phyloP scores from a whole-genome alignment of 1,140 invertebrate species.

The Steinernema feltiae region DNA sequence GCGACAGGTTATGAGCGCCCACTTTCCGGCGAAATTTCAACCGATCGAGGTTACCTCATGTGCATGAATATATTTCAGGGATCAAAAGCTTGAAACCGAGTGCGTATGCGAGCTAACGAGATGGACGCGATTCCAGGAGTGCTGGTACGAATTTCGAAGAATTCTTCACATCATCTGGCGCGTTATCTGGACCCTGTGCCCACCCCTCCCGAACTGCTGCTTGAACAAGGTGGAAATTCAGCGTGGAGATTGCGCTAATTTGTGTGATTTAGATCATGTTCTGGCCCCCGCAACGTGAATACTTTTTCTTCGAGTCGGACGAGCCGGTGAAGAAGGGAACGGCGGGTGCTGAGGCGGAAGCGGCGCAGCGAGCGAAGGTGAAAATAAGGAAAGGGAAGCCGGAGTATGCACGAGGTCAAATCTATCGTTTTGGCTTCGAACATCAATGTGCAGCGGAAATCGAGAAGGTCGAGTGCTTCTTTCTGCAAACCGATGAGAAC shows the following conservation, averaged over 20 bases:
- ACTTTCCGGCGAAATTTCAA: too few species aligned
- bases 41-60: too few species aligned
- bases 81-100: conserved; percentile 4
- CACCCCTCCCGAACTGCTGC: background rate
- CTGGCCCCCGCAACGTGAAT: conserved; percentile 31
- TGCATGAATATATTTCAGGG: background rate
- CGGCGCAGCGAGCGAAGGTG: conserved; percentile 20
- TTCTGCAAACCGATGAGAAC: conserved; percentile 7
- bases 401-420: background rate
- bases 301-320: conserved; percentile 28
- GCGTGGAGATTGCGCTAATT: background rate
- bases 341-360: background rate
- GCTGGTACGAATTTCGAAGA: background rate
- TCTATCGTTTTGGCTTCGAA: conserved; percentile 18
- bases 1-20: too few species aligned
- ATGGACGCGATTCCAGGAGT: conserved; percentile 2
- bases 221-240: conserved; percentile 4
- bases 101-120: background rate
- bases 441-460: conserved; percentile 27
- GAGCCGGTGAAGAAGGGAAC: conserved; percentile 17
- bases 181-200: background rate
- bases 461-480: conserved; percentile 19
- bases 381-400: conserved; percentile 23
- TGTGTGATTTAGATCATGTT: conserved; percentile 20
- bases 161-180: background rate